Evolutionary conservation across 2,797 vertebrate genomes (phyloP), one percentile per base, ranked within the genome.

Genomic region (Coregonus suidteri): DNA sequence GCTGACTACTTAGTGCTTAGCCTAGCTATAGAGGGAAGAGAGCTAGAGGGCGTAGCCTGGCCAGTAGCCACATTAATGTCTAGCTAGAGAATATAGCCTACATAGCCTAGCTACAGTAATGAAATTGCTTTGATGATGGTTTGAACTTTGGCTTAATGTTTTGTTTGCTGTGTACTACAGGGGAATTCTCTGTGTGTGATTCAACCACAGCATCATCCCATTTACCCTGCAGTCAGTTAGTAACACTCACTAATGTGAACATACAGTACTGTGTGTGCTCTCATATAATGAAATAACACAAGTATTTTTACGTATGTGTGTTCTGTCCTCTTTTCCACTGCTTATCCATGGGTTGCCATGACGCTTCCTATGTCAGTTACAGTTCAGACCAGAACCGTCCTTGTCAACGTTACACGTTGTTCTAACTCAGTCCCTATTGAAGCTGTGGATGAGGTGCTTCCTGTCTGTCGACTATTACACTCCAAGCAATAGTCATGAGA

Each of bases 391-490:
- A 59, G 54, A 7, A 16, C 54, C 54, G 2, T 5, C 5, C 14
- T 4, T 18, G n/a, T 59, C 54, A 59, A n/a, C 16, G 54, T 59
- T 20, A 66, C 64, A 20, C 11, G 14, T 34, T 31, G 67, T 15
- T 11, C 9, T 47, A 47, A 47, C 41, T 47, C 41, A 13, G 41
- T 47, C 9, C 41, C 41, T 15, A 9, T 53, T 37, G 37, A 14
- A 25, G 52, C 34, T 41, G 1, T 5, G 13, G 25, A 11, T 62
- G 2, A 47, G 77, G 73, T 83, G 68, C 71, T 47, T 81, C 75
- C 72, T 0, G 69, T 80, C 18, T 72, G 30, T 77, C 37, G 73
- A 74, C 67, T 51, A 75, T 83, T 81, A 78, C 41, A 76, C 79
- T 1, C 56, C 18, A 18, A 20, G 56, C 56, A 59, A 59, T 18